A percentile compares a stretch with the other conserved stretches of the same genome.
Evolutionary conservation across 2,113 vertebrate genomes (phyloP).

Genomic region (Elephas maximus): DNA sequence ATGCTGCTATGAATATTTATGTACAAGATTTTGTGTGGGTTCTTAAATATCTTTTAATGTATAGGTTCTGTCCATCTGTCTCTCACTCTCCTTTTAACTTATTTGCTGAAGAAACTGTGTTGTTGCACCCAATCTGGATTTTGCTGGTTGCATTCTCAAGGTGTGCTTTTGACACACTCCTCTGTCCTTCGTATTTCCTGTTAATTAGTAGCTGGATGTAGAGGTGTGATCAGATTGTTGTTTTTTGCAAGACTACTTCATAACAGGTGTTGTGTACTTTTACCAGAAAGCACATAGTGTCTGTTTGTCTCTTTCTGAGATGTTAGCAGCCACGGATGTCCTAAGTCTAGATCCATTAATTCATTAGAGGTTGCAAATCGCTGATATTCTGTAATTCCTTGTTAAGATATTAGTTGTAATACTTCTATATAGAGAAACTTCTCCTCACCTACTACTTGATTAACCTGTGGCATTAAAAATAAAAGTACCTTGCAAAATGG

Average conservation of each 20-base stretch:
- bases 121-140: not conserved
- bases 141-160: not conserved
- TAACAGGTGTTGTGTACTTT: not conserved
- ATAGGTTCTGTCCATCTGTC: not conserved
- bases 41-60: conserved; percentile 4
- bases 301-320: not conserved
- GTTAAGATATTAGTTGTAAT: not conserved
- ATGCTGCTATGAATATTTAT: not conserved
- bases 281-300: not conserved
- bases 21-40: not conserved
- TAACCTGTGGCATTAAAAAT: not conserved
- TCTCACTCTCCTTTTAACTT: not conserved
- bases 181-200: not conserved
- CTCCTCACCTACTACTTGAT: not conserved
- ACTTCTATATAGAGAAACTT: not conserved
- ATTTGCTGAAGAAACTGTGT: conserved; percentile 15
- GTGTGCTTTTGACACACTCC: not conserved
- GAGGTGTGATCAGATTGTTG: not conserved
- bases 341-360: not conserved
- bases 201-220: not conserved
- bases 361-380: not conserved
- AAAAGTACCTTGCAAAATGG: conserved; percentile 1
- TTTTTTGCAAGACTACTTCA: not conserved
- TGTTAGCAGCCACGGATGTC: not conserved
- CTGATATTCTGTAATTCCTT: not conserved